These are phyloP conservation scores for Merluccius polli DNA, from an alignment of 2,797 vertebrate genomes.

Conservation along the genomic window DNA sequence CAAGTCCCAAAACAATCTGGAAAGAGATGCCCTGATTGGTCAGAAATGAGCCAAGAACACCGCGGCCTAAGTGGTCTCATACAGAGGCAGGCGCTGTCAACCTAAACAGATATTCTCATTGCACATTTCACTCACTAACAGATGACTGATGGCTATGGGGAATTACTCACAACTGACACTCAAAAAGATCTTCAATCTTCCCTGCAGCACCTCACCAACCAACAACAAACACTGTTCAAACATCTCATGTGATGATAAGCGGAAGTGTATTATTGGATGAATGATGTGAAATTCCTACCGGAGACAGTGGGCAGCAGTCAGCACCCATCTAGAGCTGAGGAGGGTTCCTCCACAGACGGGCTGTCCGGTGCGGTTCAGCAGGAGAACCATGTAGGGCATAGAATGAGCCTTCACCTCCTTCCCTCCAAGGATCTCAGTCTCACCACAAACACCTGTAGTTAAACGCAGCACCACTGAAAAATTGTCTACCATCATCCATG, in stretches of 20 bases:
- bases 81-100: no score
- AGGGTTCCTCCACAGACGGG: conserved; percentile 53
- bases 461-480: background rate
- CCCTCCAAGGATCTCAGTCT: conserved; percentile 62
- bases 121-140: no score
- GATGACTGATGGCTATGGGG: background rate
- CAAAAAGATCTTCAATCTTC: background rate
- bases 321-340: conserved; percentile 57
- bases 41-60: background rate
- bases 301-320: conserved; percentile 67
- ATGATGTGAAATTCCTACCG: conserved; percentile 29
- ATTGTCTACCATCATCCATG: background rate
- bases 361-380: background rate
- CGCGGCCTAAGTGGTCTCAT: no score
- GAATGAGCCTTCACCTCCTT: conserved; percentile 56
- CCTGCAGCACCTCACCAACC: background rate
- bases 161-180: background rate
- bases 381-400: conserved; percentile 61
- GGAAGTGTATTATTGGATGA: background rate
- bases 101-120: no score
- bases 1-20: no score
- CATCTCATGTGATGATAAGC: no score
- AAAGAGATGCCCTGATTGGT: no score
- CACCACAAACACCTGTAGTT: conserved; percentile 42
- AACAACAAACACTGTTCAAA: background rate